phyloP scores from a whole-genome alignment of 2,888 invertebrate species.

The Conops quadrifasciatus region DNA sequence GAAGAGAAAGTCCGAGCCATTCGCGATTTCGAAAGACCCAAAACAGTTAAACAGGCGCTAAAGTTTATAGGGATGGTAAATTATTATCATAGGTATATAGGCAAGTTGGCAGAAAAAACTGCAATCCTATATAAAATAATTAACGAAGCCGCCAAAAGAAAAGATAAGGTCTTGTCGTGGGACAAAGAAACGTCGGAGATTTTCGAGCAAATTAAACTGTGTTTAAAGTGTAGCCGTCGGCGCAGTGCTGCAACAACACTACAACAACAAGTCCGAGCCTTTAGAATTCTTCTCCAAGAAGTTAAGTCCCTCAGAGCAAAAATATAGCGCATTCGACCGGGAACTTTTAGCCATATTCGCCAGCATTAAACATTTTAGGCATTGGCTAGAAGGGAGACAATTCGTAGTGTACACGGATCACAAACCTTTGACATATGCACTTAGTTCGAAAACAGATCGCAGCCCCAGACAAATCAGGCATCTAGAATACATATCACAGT shows the following conservation, averaged over 20 bases:
- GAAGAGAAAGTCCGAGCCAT: no score
- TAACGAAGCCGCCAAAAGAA: background rate
- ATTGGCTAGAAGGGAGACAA: background rate
- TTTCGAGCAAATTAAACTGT: no score
- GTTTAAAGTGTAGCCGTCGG: no score
- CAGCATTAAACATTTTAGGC: background rate
- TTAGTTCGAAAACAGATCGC: constrained; percentile 3
- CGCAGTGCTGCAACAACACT: no score
- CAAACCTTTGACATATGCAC: background rate
- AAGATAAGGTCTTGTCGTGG: no score
- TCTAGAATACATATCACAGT: no score
- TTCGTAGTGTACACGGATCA: constrained; percentile 7
- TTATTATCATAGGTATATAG: background rate
- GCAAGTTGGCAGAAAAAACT: background rate
- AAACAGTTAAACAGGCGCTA: constrained; percentile 1
- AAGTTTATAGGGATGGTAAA: constrained; percentile 2
- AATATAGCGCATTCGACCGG: constrained; percentile 4
- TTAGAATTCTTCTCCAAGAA: background rate
- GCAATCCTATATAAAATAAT: background rate
- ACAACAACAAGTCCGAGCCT: background rate
- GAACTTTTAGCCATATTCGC: background rate
- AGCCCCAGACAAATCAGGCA: constrained; percentile 5
- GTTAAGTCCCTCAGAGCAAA: background rate
- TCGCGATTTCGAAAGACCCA: background rate
- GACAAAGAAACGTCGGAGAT: no score